Evolutionary conservation across 1,140 invertebrate species (phyloP).

Genomic region (Gryon sp.): DNA sequence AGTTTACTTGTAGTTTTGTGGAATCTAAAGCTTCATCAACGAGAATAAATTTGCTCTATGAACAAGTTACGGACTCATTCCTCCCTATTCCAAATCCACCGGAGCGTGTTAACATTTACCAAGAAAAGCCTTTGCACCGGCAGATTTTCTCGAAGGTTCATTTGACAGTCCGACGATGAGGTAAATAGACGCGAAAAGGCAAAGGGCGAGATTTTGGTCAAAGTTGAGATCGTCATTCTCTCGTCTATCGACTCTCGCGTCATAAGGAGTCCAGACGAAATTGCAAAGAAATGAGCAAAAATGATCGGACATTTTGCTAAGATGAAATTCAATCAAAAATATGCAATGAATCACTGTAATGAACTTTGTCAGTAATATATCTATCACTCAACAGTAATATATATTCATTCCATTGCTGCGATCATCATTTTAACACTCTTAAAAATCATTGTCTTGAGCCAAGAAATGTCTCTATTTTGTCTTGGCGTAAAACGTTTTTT

Average conservation of each 20-base stretch:
- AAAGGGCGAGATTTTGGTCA: constrained; percentile 33
- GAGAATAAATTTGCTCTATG: constrained; percentile 28
- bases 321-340: constrained; percentile 19
- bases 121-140: constrained; percentile 57
- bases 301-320: too few species aligned
- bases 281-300: constrained; percentile 6
- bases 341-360: too few species aligned
- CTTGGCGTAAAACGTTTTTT: too few species aligned
- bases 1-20: constrained; percentile 3
- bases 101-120: constrained; percentile 54
- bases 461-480: too few species aligned
- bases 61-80: constrained; percentile 17
- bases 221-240: constrained; percentile 21
- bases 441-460: too few species aligned
- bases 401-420: too few species aligned
- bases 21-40: constrained; percentile 2
- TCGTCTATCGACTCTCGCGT: constrained; percentile 11
- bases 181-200: constrained; percentile 61
- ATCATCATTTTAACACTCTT: too few species aligned
- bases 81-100: constrained; percentile 13
- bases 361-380: too few species aligned
- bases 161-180: constrained; percentile 62
- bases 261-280: not conserved
- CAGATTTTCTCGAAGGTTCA: constrained; percentile 62
- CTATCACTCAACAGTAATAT: too few species aligned